Evolutionary conservation across 2,113 vertebrate species (phyloP).

Genomic region (Petaurus breviceps): DNA sequence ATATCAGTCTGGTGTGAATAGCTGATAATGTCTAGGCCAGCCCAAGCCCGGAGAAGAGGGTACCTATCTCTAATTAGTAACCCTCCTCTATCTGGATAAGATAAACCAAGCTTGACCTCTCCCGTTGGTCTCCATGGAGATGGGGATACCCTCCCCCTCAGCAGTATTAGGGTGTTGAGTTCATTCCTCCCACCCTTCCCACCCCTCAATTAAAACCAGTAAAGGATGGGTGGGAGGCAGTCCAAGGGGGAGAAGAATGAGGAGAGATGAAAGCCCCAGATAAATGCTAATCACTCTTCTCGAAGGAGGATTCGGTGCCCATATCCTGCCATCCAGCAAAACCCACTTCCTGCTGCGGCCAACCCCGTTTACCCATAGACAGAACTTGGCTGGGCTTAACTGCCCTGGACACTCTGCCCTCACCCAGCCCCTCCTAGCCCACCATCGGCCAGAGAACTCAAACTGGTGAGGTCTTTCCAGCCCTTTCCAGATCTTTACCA

Average conservation of each 20-base stretch:
- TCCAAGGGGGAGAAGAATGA: background rate
- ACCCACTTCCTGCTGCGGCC: constrained; percentile 30
- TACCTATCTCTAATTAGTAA: constrained; percentile 91
- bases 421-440: background rate
- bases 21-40: constrained; percentile 87
- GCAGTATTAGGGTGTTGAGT: constrained; percentile 61
- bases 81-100: constrained; percentile 90
- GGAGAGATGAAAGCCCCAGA: background rate
- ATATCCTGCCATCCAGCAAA: background rate
- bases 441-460: background rate
- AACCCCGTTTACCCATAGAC: background rate
- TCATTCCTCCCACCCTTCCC: background rate
- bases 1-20: constrained; percentile 86
- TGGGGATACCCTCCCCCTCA: constrained; percentile 70
- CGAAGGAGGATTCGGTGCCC: background rate
- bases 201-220: background rate
- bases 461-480: background rate
- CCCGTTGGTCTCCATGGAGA: constrained; percentile 85
- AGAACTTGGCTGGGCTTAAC: background rate
- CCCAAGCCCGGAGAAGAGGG: constrained; percentile 82
- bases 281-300: background rate
- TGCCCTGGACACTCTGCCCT: too few species aligned
- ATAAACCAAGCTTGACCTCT: constrained; percentile 90
- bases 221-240: background rate
- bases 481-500: background rate